A percentile compares a stretch with the other conserved stretches of the same genome.
These are phyloP conservation scores for Xylophagus ater DNA, from an alignment of 2,888 invertebrate species.

Conservation along the genomic window DNA sequence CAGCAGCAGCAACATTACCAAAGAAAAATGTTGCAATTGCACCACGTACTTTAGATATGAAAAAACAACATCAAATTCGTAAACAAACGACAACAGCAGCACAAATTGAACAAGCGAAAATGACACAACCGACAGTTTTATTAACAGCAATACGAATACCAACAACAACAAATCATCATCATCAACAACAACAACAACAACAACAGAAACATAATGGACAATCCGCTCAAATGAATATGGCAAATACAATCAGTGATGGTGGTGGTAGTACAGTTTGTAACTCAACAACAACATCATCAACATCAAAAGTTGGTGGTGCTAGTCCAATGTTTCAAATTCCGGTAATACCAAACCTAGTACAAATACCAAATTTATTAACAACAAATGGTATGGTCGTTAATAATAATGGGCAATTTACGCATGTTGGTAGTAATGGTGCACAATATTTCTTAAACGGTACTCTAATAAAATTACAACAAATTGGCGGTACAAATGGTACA, in stretches of 20 bases:
- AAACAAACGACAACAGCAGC: conserved; percentile 12
- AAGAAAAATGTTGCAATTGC: conserved; percentile 40
- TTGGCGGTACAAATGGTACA: conserved; percentile 19
- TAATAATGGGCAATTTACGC: conserved; percentile 17
- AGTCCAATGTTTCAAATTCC: conserved; percentile 44
- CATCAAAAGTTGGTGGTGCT: conserved; percentile 13
- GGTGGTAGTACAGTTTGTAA: conserved; percentile 8
- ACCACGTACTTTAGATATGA: conserved; percentile 35
- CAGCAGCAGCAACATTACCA: conserved; percentile 29
- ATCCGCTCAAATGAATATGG: too few species aligned
- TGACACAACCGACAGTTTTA: conserved; percentile 46
- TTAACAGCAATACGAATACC: conserved; percentile 48
- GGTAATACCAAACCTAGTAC: conserved; percentile 50
- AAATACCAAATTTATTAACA: conserved; percentile 50
- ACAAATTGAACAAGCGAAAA: conserved; percentile 17
- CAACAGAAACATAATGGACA: conserved; percentile 15
- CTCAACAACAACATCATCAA: conserved; percentile 16
- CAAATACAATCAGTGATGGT: too few species aligned
- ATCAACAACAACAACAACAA: conserved; percentile 14
- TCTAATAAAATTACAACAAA: conserved; percentile 33
- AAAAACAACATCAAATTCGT: conserved; percentile 19
- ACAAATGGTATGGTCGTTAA: conserved; percentile 39
- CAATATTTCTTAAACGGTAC: conserved; percentile 39
- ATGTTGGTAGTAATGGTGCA: conserved; percentile 19
- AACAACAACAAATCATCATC: conserved; percentile 12